phyloP scores from a whole-genome alignment of 2,888 invertebrate species.

The Drosophila dives region DNA sequence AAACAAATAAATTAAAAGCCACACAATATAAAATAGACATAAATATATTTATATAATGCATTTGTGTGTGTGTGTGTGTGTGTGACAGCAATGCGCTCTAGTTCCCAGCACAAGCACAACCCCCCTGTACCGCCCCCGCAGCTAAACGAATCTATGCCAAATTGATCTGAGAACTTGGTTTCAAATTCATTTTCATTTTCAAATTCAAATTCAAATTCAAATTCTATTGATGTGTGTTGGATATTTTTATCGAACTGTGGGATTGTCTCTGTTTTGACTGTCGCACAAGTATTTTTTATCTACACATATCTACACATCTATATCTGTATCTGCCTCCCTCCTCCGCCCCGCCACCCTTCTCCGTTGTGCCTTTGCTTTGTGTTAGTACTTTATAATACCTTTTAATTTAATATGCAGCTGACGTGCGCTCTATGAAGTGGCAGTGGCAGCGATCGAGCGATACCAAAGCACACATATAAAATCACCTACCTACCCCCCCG shows the following conservation, averaged over 20 bases:
- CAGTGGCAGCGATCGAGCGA: constrained; percentile 52
- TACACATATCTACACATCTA: constrained; percentile 2
- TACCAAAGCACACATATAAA: constrained; percentile 4
- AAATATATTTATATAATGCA: constrained; percentile 37
- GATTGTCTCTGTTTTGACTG: constrained; percentile 33
- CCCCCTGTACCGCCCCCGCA: not conserved
- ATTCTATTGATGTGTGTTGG: constrained; percentile 75
- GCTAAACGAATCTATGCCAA: constrained; percentile 69
- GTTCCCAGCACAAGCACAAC: constrained; percentile 72
- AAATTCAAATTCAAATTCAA: constrained; percentile 62
- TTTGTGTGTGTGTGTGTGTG: constrained; percentile 4
- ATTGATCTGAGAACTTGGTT: constrained; percentile 63
- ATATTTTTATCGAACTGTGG: constrained; percentile 75
- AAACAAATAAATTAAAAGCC: constrained; percentile 77
- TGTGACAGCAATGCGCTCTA: constrained; percentile 71
- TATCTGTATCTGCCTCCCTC: not conserved
- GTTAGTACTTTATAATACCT: constrained; percentile 80
- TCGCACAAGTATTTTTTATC: constrained; percentile 47
- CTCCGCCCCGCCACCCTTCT: not conserved
- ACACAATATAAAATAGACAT: constrained; percentile 60
- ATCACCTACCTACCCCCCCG: not conserved
- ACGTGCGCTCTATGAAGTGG: constrained; percentile 72
- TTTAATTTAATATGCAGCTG: constrained; percentile 82
- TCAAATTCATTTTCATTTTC: constrained; percentile 26
- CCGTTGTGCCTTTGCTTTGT: not conserved